Conservation (phyloP, 2,797 vertebrate species). For the Hypotaenidia philippensis region DNA sequence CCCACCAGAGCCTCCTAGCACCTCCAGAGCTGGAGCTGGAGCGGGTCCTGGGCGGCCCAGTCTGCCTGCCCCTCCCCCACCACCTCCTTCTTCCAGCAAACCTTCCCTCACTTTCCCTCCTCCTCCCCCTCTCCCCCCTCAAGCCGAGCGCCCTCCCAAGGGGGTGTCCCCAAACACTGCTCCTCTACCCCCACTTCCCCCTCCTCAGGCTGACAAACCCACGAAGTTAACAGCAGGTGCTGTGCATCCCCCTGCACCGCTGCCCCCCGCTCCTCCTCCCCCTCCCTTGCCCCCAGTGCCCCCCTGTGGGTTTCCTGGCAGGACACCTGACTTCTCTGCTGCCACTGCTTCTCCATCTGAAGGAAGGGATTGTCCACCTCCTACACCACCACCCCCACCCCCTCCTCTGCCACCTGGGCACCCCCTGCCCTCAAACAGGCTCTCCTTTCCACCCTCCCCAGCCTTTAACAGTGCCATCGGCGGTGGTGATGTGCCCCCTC, state of each 20-base stretch:
- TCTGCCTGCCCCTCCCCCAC: conserved; percentile 66
- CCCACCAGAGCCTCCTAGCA: conserved; percentile 38
- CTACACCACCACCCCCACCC: conserved; percentile 58
- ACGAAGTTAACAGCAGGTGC: conserved; percentile 80
- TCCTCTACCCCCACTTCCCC: conserved; percentile 33
- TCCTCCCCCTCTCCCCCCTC: conserved; percentile 70
- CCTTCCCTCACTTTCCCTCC: conserved; percentile 64
- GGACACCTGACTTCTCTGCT: conserved; percentile 21
- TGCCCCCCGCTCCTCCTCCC: neutral
- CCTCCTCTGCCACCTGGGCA: conserved; percentile 43
- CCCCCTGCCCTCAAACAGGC: conserved; percentile 58
- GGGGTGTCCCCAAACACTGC: neutral
- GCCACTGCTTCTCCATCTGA: conserved; percentile 37
- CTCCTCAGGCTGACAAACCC: conserved; percentile 80
- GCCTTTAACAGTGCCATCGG: neutral
- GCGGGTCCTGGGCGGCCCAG: conserved; percentile 57
- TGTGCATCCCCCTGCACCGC: neutral
- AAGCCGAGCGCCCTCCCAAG: conserved; percentile 74
- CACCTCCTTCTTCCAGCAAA: conserved; percentile 70
- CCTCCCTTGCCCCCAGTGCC: conserved; percentile 54
- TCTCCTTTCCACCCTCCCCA: conserved; percentile 58
- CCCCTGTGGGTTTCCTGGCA: conserved; percentile 26
- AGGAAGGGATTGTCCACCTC: neutral
- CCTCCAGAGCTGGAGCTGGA: conserved; percentile 24
- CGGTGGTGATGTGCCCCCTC: conserved; percentile 68